These are phyloP conservation scores for Cybosia mesomella DNA, from an alignment of 2,888 invertebrate genomes.

Conservation along the genomic window DNA sequence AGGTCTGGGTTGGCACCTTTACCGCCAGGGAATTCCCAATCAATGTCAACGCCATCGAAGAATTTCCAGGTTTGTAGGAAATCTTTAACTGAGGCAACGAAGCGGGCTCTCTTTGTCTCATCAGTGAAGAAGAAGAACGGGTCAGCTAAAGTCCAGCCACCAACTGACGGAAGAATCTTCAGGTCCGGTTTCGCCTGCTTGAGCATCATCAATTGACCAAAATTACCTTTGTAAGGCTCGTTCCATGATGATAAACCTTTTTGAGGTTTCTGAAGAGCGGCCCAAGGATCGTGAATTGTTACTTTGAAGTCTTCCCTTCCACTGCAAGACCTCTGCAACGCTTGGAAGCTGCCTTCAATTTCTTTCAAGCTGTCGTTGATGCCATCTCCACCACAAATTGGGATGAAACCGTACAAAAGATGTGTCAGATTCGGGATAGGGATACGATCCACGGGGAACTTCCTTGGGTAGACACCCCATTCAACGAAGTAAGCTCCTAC, in stretches of 20 bases:
- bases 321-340: slow-evolving; percentile 80
- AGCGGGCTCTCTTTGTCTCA: slow-evolving; percentile 74
- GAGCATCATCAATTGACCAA: slow-evolving; percentile 82
- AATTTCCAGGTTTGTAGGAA: slow-evolving; percentile 84
- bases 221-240: slow-evolving; percentile 84
- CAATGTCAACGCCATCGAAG: slow-evolving; percentile 83
- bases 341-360: slow-evolving; percentile 84
- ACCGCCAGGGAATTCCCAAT: slow-evolving; percentile 85
- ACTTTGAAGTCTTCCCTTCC: slow-evolving; percentile 84
- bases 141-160: slow-evolving; percentile 83
- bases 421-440: slow-evolving; percentile 82
- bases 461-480: slow-evolving; percentile 83
- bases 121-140: slow-evolving; percentile 83
- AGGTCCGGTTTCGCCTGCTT: slow-evolving; percentile 81
- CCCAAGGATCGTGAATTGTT: slow-evolving; percentile 83
- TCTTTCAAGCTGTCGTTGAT: slow-evolving; percentile 85
- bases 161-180: slow-evolving; percentile 80
- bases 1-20: slow-evolving; percentile 82
- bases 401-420: slow-evolving; percentile 81
- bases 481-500: slow-evolving; percentile 82
- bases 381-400: slow-evolving; percentile 83
- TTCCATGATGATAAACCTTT: slow-evolving; percentile 82
- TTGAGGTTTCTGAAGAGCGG: slow-evolving; percentile 82
- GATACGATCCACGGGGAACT: slow-evolving; percentile 79
- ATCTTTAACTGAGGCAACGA: slow-evolving; percentile 80